Conservation (phyloP, 2,888 invertebrate species). For the Tetragonisca angustula region DNA sequence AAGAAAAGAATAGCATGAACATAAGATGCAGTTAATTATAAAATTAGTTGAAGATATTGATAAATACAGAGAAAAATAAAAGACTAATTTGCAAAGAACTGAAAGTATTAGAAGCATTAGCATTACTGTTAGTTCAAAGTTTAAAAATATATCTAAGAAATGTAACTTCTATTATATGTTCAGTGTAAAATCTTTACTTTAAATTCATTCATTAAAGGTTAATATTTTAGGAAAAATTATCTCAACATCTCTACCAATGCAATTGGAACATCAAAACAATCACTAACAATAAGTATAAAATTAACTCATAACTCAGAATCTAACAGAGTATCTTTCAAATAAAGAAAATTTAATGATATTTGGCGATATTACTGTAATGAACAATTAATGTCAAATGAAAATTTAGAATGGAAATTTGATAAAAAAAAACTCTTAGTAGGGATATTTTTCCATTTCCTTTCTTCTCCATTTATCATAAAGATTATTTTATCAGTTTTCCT, state of each 20-base stretch:
- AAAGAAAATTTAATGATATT: conserved; percentile 67
- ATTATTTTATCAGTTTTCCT: conserved; percentile 30
- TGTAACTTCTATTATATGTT: conserved; percentile 75
- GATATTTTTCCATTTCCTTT: conserved; percentile 17
- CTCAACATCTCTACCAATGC: conserved; percentile 26
- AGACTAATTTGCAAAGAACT: conserved; percentile 90
- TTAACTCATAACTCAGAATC: not conserved
- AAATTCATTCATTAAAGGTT: not conserved
- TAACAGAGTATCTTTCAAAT: conserved; percentile 58
- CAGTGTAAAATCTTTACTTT: not conserved
- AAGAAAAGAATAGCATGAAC: no score
- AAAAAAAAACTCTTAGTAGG: conserved; percentile 60
- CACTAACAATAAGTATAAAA: not conserved
- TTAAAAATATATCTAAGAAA: conserved; percentile 86
- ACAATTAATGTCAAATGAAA: conserved; percentile 72
- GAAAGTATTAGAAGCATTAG: conserved; percentile 87
- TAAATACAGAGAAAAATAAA: conserved; percentile 86
- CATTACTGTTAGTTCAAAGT: conserved; percentile 89
- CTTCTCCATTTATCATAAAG: not conserved
- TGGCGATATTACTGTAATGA: conserved; percentile 79
- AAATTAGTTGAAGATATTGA: conserved; percentile 90
- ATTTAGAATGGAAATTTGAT: conserved; percentile 76
- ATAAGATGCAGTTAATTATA: conserved; percentile 89
- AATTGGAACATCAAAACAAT: not conserved
- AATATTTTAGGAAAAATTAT: conserved; percentile 45